phyloP scores from a whole-genome alignment of 1,140 invertebrate genomes.

The Ylistrum balloti region DNA sequence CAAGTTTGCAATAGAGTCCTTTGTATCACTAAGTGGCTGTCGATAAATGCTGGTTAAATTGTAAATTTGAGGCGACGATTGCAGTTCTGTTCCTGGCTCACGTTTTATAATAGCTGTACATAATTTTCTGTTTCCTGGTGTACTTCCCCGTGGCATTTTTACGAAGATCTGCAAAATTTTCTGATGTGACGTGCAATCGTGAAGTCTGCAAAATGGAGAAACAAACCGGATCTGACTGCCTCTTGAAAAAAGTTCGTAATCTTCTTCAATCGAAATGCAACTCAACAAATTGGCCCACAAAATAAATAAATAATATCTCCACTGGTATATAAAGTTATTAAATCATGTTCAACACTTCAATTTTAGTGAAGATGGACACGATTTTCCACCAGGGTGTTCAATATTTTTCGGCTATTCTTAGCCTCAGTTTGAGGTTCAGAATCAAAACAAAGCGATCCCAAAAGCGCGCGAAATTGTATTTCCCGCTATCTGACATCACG shows the following conservation, averaged over 20 bases:
- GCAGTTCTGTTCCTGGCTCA: constrained; percentile 67
- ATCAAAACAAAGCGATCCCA: constrained; percentile 67
- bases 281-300: constrained; percentile 45
- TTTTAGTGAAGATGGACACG: constrained; percentile 55
- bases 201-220: constrained; percentile 47
- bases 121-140: constrained; percentile 67
- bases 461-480: constrained; percentile 81
- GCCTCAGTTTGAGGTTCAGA: constrained; percentile 59
- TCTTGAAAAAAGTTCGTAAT: constrained; percentile 49
- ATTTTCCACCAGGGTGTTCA: constrained; percentile 50
- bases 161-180: constrained; percentile 44
- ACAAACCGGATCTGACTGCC: constrained; percentile 10
- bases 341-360: constrained; percentile 2
- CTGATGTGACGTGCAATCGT: constrained; percentile 28
- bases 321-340: constrained; percentile 43
- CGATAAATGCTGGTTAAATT: constrained; percentile 73
- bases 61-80: constrained; percentile 71
- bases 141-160: constrained; percentile 74
- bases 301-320: constrained; percentile 47
- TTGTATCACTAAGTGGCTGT: constrained; percentile 65
- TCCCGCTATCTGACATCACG: constrained; percentile 78
- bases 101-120: constrained; percentile 73
- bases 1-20: constrained; percentile 56
- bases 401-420: constrained; percentile 47
- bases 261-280: not conserved